Evolutionary conservation across 2,888 invertebrate species (phyloP).

Genomic region (Sicus ferrugineus): DNA sequence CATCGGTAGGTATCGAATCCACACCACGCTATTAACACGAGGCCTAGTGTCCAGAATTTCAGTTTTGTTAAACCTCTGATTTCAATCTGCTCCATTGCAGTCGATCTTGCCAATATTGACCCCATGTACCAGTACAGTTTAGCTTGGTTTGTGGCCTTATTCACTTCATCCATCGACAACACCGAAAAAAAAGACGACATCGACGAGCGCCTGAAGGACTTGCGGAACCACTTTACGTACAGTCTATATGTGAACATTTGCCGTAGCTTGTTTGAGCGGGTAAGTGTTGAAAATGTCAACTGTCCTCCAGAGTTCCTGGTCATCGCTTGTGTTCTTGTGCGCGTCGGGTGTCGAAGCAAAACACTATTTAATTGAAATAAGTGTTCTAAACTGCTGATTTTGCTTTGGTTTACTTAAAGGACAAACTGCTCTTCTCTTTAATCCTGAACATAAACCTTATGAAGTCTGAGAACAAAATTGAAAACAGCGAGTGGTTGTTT

Average conservation of each 20-base stretch:
- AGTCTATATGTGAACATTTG: slow-evolving; percentile 91
- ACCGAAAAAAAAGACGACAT: slow-evolving; percentile 87
- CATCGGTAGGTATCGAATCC: slow-evolving; percentile 69
- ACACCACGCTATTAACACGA: too few species aligned
- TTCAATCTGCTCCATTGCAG: slow-evolving; percentile 55
- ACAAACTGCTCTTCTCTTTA: slow-evolving; percentile 89
- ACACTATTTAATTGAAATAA: neutral
- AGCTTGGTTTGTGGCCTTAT: slow-evolving; percentile 92
- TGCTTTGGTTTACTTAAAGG: slow-evolving; percentile 65
- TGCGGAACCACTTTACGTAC: slow-evolving; percentile 85
- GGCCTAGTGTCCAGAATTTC: too few species aligned
- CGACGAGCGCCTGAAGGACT: slow-evolving; percentile 74
- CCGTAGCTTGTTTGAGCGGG: slow-evolving; percentile 92
- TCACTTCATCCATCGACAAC: slow-evolving; percentile 84
- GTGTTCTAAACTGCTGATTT: too few species aligned
- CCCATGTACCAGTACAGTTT: slow-evolving; percentile 98
- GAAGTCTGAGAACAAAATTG: slow-evolving; percentile 70
- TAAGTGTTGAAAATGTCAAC: slow-evolving; percentile 61
- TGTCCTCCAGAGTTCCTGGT: neutral
- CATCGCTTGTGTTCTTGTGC: neutral
- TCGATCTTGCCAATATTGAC: slow-evolving; percentile 88
- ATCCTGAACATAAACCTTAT: slow-evolving; percentile 77
- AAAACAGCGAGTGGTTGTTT: slow-evolving; percentile 81
- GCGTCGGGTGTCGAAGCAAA: neutral
- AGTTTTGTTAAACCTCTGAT: too few species aligned